These are phyloP conservation scores for Laupala kohalensis DNA, from an alignment of 1,140 invertebrate species.

Conservation along the genomic window DNA sequence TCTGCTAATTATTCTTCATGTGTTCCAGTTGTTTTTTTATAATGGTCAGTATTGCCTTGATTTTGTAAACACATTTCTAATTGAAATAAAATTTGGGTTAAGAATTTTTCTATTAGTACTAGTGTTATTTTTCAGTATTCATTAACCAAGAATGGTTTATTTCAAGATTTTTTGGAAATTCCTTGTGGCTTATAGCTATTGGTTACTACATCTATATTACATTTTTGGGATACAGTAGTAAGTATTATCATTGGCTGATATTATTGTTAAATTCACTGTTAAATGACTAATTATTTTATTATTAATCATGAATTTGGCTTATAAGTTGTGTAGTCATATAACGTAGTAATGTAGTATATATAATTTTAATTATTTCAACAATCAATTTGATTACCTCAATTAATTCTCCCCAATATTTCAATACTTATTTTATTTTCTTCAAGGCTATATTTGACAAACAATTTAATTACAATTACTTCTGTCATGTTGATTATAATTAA, in stretches of 20 bases:
- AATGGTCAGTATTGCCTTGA: conserved; percentile 46
- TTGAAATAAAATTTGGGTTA: not conserved
- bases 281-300: conserved; percentile 10
- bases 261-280: too few relatives aligned
- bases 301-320: not conserved
- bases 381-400: not conserved
- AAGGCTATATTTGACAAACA: too few relatives aligned
- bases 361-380: not conserved
- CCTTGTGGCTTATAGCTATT: conserved; percentile 83
- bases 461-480: too few relatives aligned
- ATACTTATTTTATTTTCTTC: too few relatives aligned
- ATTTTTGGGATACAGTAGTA: conserved; percentile 93
- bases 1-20: conserved; percentile 82
- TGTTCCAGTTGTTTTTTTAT: conserved; percentile 82
- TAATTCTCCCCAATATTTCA: not conserved
- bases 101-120: not conserved
- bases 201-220: conserved; percentile 95
- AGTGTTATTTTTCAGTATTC: conserved; percentile 45
- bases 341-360: not conserved
- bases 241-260: conserved; percentile 35
- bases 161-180: conserved; percentile 77
- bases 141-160: conserved; percentile 61
- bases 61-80: not conserved
- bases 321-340: not conserved
- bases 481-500: too few relatives aligned